These are phyloP conservation scores for Oligia fasciuncula DNA, from an alignment of 2,888 invertebrate genomes.

Conservation along the genomic window DNA sequence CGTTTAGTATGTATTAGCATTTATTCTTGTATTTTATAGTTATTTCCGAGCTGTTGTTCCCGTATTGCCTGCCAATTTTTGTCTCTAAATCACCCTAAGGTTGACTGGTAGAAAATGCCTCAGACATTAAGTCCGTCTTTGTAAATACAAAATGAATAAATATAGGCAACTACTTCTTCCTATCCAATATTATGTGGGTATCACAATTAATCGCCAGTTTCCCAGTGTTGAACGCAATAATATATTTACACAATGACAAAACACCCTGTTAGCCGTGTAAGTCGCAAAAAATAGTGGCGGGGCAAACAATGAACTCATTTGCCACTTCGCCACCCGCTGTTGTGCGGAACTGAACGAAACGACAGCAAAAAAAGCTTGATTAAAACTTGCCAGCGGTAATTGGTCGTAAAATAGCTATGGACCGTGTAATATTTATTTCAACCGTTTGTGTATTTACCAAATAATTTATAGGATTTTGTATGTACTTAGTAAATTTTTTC, in stretches of 20 bases:
- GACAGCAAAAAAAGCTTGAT: constrained; percentile 70
- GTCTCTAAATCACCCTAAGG: too few relatives aligned
- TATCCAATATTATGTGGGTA: background rate
- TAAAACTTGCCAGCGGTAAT: constrained; percentile 66
- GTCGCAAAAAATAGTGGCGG: constrained; percentile 68
- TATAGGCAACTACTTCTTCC: too few relatives aligned
- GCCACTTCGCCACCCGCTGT: constrained; percentile 70
- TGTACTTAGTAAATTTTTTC: background rate
- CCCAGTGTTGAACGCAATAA: constrained; percentile 26
- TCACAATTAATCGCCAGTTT: background rate
- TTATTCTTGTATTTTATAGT: too few relatives aligned
- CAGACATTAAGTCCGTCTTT: too few relatives aligned
- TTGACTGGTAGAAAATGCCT: too few relatives aligned
- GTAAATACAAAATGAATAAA: too few relatives aligned
- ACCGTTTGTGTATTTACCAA: background rate
- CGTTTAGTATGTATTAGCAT: too few relatives aligned
- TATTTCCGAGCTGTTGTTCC: too few relatives aligned
- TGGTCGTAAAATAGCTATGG: constrained; percentile 43
- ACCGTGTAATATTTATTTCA: constrained; percentile 16
- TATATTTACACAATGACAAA: constrained; percentile 50
- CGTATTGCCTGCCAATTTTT: too few relatives aligned
- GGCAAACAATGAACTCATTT: constrained; percentile 80
- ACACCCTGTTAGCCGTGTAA: constrained; percentile 49
- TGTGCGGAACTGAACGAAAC: constrained; percentile 65
- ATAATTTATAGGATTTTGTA: background rate